Evolutionary conservation across 2,888 invertebrate species (phyloP).

Genomic region (Caradrina clavipalpis): DNA sequence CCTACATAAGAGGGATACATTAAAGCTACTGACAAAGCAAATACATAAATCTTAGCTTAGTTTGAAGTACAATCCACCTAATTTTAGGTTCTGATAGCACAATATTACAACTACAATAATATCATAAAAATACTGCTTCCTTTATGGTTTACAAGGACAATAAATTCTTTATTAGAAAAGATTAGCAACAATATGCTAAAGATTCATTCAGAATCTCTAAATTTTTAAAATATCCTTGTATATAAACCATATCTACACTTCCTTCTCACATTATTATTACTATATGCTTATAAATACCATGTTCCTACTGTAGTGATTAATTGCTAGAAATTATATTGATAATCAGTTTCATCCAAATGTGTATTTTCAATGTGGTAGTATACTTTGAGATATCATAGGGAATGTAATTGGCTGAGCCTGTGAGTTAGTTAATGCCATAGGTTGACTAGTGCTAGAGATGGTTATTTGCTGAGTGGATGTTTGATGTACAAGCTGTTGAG

Average conservation of each 20-base stretch:
- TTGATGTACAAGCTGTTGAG: constrained; percentile 86
- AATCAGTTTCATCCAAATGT: constrained; percentile 22
- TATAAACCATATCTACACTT: constrained; percentile 7
- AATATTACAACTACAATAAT: constrained; percentile 26
- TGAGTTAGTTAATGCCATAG: constrained; percentile 86
- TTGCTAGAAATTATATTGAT: constrained; percentile 11
- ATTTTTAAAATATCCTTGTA: neutral
- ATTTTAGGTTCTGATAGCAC: constrained; percentile 4
- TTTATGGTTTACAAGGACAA: constrained; percentile 19
- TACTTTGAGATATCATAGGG: constrained; percentile 88
- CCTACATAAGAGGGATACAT: neutral
- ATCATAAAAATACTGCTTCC: constrained; percentile 47
- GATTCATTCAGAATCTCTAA: neutral
- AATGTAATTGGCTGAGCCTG: constrained; percentile 87
- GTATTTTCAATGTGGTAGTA: constrained; percentile 81
- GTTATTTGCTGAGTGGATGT: constrained; percentile 88
- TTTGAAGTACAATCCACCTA: neutral
- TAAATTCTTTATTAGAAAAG: constrained; percentile 14
- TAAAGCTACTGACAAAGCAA: constrained; percentile 8
- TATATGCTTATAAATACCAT: constrained; percentile 30
- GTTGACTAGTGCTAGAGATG: constrained; percentile 88
- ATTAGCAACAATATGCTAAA: constrained; percentile 5
- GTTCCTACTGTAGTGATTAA: constrained; percentile 24
- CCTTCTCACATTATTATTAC: constrained; percentile 21
- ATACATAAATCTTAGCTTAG: neutral